These are phyloP conservation scores for Drosophila pandora DNA, from an alignment of 1,140 invertebrate species.

Conservation along the genomic window DNA sequence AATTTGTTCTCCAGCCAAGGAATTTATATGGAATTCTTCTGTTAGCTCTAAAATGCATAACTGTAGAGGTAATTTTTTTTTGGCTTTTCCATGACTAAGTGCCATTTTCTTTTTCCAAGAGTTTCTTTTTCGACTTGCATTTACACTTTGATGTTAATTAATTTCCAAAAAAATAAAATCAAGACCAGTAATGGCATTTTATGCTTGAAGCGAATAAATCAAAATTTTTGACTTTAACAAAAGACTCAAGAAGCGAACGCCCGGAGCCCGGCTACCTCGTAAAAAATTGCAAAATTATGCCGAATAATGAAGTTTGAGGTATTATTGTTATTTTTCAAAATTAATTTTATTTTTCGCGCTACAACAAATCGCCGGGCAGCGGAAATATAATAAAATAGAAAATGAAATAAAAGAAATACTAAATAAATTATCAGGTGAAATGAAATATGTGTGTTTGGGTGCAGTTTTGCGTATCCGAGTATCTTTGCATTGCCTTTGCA, in stretches of 20 bases:
- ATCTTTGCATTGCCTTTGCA: conserved; percentile 41
- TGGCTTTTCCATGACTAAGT: not conserved
- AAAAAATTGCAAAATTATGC: conserved; percentile 52
- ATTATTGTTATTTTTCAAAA: conserved; percentile 32
- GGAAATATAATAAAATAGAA: conserved; percentile 36
- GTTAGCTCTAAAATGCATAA: not conserved
- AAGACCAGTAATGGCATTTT: conserved; percentile 55
- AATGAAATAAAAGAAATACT: conserved; percentile 35
- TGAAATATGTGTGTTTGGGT: conserved; percentile 38
- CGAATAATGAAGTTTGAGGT: conserved; percentile 24
- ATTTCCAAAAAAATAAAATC: not conserved
- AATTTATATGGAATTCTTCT: not conserved
- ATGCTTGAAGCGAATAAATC: conserved; percentile 67
- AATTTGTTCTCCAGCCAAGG: conserved; percentile 3
- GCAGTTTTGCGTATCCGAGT: conserved; percentile 67
- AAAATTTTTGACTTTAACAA: conserved; percentile 49
- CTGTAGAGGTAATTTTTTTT: not conserved
- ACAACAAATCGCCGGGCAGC: conserved; percentile 55
- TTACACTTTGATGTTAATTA: not conserved
- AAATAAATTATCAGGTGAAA: conserved; percentile 43
- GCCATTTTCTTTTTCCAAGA: not conserved
- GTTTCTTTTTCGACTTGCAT: not conserved
- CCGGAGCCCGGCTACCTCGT: not conserved
- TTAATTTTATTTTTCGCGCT: conserved; percentile 26
- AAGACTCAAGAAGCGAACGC: conserved; percentile 71